Conservation (phyloP, 2,888 invertebrate species). For the Dynastes tityus region DNA sequence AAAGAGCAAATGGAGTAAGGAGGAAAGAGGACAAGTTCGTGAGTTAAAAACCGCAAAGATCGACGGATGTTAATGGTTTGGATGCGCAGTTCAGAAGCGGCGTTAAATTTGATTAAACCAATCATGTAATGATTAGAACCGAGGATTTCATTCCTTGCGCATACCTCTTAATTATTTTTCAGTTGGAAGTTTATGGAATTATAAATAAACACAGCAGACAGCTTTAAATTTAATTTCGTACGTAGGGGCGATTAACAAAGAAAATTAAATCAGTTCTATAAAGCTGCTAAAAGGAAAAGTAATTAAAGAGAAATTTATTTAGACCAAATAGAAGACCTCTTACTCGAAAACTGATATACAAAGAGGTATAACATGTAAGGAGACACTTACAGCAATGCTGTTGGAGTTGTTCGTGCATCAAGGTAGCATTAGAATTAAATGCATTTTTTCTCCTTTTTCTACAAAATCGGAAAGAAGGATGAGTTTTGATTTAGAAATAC, state of each 20-base stretch:
- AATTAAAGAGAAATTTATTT: not conserved
- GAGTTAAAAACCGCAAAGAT: conserved; percentile 27
- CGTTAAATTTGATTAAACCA: conserved; percentile 26
- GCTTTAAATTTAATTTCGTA: no score
- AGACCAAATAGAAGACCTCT: no score
- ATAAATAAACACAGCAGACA: no score
- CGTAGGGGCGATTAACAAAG: no score
- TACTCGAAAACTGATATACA: no score
- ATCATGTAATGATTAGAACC: not conserved
- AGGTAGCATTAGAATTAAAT: no score
- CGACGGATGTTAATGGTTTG: conserved; percentile 17
- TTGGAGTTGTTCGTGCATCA: no score
- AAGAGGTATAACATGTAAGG: no score
- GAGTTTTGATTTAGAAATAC: no score
- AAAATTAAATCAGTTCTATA: not conserved
- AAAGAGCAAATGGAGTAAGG: not conserved
- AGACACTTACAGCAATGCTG: no score
- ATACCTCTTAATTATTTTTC: not conserved
- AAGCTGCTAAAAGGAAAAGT: not conserved
- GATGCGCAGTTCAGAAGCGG: not conserved
- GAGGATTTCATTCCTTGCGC: not conserved
- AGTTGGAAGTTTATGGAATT: not conserved
- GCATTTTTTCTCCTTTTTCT: no score
- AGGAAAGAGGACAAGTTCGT: not conserved
- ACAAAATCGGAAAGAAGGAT: no score